Conservation (phyloP, 2,797 vertebrate species). For the Glyptemys insculpta region DNA sequence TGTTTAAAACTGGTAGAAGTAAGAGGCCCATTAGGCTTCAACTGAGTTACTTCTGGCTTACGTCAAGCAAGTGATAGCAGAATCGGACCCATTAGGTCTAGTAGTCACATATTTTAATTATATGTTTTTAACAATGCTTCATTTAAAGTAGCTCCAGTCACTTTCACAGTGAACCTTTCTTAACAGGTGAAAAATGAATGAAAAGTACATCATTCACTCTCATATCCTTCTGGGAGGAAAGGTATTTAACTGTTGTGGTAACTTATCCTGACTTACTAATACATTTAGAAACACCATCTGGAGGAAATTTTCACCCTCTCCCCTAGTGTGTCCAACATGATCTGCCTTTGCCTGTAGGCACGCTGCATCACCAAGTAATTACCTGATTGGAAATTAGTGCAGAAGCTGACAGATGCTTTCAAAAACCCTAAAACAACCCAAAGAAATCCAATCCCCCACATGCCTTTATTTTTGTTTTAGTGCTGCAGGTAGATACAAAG, state of each 20-base stretch:
- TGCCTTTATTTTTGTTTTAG: slow-evolving; percentile 26
- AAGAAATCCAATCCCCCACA: slow-evolving; percentile 25
- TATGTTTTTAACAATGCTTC: slow-evolving; percentile 34
- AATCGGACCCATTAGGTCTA: slow-evolving; percentile 14
- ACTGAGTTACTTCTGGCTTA: slow-evolving; percentile 42
- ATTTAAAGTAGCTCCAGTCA: slow-evolving; percentile 49
- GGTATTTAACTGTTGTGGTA: slow-evolving; percentile 11
- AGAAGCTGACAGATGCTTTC: slow-evolving; percentile 58
- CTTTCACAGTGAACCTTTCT: slow-evolving; percentile 44
- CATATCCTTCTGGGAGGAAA: slow-evolving; percentile 23
- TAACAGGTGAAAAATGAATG: slow-evolving; percentile 37
- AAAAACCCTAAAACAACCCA: slow-evolving; percentile 45
- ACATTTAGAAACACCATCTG: slow-evolving; percentile 68
- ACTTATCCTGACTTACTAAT: slow-evolving; percentile 57
- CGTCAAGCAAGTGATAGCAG: slow-evolving; percentile 53
- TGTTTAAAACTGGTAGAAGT: neutral
- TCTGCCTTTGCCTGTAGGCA: slow-evolving; percentile 60
- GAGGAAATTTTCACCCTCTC: slow-evolving; percentile 66
- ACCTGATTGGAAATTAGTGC: slow-evolving; percentile 66
- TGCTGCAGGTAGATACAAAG: neutral
- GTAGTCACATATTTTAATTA: slow-evolving; percentile 43
- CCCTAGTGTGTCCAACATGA: slow-evolving; percentile 48
- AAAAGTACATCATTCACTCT: neutral
- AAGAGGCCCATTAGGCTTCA: slow-evolving; percentile 2
- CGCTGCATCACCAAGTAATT: slow-evolving; percentile 70